These are phyloP conservation scores for Hyposmocoma kahamanoa DNA, from an alignment of 1,140 invertebrate genomes.

Conservation along the genomic window DNA sequence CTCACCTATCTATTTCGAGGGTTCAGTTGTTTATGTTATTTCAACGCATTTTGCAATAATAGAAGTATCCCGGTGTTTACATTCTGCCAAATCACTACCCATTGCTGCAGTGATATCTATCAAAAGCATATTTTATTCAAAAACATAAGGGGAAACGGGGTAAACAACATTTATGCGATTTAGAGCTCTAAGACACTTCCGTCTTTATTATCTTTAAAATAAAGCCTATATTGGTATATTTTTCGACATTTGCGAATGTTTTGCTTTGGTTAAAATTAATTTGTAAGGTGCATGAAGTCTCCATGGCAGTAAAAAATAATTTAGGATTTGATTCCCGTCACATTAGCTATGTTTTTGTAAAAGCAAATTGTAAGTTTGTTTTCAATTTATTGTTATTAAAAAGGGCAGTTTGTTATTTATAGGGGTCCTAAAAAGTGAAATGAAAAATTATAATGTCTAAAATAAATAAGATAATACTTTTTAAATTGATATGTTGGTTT, in stretches of 20 bases:
- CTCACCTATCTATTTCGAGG: constrained; percentile 46
- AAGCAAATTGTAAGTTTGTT: too few relatives aligned
- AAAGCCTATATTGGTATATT: too few relatives aligned
- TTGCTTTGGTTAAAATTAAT: too few relatives aligned
- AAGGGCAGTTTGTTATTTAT: background rate
- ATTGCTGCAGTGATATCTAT: constrained; percentile 64
- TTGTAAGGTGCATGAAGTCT: too few relatives aligned
- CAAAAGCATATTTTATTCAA: constrained; percentile 62
- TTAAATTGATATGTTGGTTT: background rate
- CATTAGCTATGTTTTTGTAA: too few relatives aligned
- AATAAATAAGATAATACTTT: background rate
- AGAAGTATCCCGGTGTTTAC: constrained; percentile 59
- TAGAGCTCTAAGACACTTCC: too few relatives aligned
- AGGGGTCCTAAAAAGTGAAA: background rate
- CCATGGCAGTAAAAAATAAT: too few relatives aligned
- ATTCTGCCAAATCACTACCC: constrained; percentile 67
- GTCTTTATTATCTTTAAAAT: too few relatives aligned
- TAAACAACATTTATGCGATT: too few relatives aligned
- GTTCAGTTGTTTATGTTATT: constrained; percentile 63
- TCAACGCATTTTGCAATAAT: constrained; percentile 54
- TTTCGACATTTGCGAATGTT: too few relatives aligned
- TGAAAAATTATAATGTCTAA: background rate
- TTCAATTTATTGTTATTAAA: too few relatives aligned
- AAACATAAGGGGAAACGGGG: constrained; percentile 40
- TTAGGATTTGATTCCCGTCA: too few relatives aligned